A percentile compares a stretch with the other conserved stretches of the same genome.
Evolutionary conservation across 2,113 vertebrate species (phyloP).

Genomic region (Junco hyemalis): DNA sequence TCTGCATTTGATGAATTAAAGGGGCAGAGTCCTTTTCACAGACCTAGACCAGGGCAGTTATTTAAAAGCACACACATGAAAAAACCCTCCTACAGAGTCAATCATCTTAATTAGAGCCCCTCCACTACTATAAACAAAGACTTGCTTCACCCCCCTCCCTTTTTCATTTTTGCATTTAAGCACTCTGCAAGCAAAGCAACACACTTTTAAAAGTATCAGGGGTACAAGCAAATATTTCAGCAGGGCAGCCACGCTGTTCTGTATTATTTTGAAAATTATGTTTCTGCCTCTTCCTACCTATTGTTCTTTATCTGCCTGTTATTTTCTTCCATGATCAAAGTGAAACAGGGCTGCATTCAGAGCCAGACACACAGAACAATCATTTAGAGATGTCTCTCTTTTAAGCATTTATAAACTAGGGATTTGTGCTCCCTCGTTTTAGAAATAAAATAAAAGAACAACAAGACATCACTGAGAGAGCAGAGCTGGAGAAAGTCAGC

Average conservation of each 20-base stretch:
- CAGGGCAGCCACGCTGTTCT: not conserved
- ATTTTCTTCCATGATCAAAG: conserved; percentile 35
- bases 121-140: conserved; percentile 52
- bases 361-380: conserved; percentile 38
- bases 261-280: not conserved
- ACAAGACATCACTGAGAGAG: conserved; percentile 55
- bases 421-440: conserved; percentile 55
- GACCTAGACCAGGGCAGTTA: conserved; percentile 73
- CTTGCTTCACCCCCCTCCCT: not conserved
- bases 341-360: conserved; percentile 32
- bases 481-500: conserved; percentile 69
- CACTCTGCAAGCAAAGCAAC: not conserved
- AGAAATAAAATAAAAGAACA: conserved; percentile 6
- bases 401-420: conserved; percentile 24
- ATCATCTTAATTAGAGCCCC: conserved; percentile 65
- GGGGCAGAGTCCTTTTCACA: conserved; percentile 79
- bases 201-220: conserved; percentile 19
- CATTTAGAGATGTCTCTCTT: conserved; percentile 54
- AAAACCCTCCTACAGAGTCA: conserved; percentile 33
- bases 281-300: conserved; percentile 2
- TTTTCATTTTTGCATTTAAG: not conserved
- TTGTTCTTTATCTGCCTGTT: conserved; percentile 47
- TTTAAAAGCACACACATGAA: conserved; percentile 46
- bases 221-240: conserved; percentile 54
- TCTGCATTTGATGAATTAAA: conserved; percentile 90